Evolutionary conservation across 2,888 invertebrate genomes (phyloP), one percentile per base, ranked within the genome.

Genomic region (Drosophila nigricruria): DNA sequence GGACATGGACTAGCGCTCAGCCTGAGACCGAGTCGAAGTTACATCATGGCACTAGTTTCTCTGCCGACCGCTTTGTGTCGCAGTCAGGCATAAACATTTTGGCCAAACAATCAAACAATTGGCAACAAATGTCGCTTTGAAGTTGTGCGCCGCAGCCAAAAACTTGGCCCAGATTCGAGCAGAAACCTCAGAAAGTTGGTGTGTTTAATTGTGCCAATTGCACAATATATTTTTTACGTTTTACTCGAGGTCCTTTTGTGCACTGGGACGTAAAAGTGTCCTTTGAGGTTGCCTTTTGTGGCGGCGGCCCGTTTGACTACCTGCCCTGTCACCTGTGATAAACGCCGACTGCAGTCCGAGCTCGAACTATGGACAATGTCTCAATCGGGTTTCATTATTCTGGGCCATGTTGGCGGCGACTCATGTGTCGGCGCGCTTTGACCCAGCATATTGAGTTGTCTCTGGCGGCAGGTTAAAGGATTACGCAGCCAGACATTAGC

Each of bases 81-180:
- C 88, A 85, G 82, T 85, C 84, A 82, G 85, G 82, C 84, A 88
- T 82, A 84, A 89, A 89, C 83, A 86, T 89, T 86, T 82, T 82
- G 88, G 81, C 54, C 84, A 89, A 88, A 86, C 86, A 86, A 89
- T 89, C 86, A 85, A 89, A 88, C 89, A 89, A 78, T 82, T 73
- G 88, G 73, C 77, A 79, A 82, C 62, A 73, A 69, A 71, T 66
- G 67, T 43, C 30, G 60, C 82, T 82, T 82, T 82, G 82, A 83
- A 62, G 73, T 79, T 27, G 72, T 30, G 50, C 56, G 53, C 68
- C 61, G 32, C 25, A 43, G 42, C 25, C 59, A 12, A 61, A 56
- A 59, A 79, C 68, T 69, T 69, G 59, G 36, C 62, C 66, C 78
- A 45, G 75, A 77, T 72, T 85, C 82, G 78, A 32, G 63, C 63